phyloP scores from a whole-genome alignment of 2,113 vertebrate species.

The Sinocyclocheilus rhinocerous region DNA sequence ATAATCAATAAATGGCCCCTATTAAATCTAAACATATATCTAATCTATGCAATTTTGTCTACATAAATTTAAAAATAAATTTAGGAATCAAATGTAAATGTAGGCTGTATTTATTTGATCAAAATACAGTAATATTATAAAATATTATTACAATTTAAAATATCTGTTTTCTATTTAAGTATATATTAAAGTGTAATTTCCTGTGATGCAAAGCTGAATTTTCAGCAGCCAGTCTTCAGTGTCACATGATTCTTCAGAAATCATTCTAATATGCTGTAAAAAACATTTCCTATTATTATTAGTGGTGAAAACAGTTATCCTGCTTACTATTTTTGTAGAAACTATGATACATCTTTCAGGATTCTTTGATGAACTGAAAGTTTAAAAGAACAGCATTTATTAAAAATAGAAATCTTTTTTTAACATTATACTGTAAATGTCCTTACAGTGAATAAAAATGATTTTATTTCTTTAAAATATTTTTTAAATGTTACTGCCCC shows the following conservation, averaged over 20 bases:
- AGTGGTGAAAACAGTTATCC: background rate
- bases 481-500: background rate
- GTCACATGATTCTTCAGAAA: background rate
- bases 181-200: background rate
- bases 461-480: background rate
- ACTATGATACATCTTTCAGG: background rate
- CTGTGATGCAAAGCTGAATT: background rate
- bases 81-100: background rate
- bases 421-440: background rate
- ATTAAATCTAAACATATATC: background rate
- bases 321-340: background rate
- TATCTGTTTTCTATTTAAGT: background rate
- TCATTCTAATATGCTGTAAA: background rate
- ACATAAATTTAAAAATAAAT: background rate
- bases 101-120: background rate
- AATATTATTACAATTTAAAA: background rate
- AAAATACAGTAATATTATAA: background rate
- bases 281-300: background rate
- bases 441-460: background rate
- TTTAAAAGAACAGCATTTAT: background rate
- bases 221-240: background rate
- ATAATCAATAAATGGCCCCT: background rate
- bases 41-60: background rate
- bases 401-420: background rate
- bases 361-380: background rate